Evolutionary conservation across 1,140 invertebrate genomes (phyloP), one percentile per base, ranked within the genome.

Genomic region (Orussus abietinus): DNA sequence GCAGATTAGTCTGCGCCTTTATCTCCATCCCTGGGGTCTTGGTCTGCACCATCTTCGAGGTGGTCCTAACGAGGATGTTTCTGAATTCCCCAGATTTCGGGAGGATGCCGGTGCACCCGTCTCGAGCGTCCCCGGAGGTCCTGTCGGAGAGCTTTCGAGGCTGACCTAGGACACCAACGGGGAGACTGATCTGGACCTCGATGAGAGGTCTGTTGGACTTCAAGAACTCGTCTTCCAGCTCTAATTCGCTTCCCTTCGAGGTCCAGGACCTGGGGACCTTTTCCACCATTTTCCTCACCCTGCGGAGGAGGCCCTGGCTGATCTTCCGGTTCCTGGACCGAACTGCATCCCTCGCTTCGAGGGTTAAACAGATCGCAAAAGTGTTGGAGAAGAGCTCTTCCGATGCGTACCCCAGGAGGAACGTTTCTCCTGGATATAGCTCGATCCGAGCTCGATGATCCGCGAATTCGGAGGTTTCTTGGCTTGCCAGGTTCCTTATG

Each of bases 101-200:
- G n/a, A n/a, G n/a, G n/a, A n/a, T n/a, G n/a, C 85, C 79, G 26
- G 77, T 68, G 40, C 80, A 84, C 10, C 83, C 80, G 61, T 86
- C 83, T 30, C 77, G 66, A 11, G 73, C 72, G 26, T 75, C 72
- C 15, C 74, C 64, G 0, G 75, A 72, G 37, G 72, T 59, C 25
- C 82, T 69, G 10, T 65, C 45, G 4, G n/a, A 3, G 1, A 69
- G 35, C 0, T 36, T 5, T 1, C 45, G 48, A 3, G 13, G 5
- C 4, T 32, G 15, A 0, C 43, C 19, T 1, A 58, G 31, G 12
- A 37, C 4, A 1, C 7, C 25, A 0, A 43, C 22, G 1, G 63
- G 62, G 3, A 63, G 3, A 4, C 14, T 34, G 10, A 85, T 68
- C 51, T 85, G 83, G 5, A 86, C 66, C 52, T 84, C 78, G 22